Evolutionary conservation across 2,113 vertebrate genomes (phyloP).

Genomic region (Monopterus albus): DNA sequence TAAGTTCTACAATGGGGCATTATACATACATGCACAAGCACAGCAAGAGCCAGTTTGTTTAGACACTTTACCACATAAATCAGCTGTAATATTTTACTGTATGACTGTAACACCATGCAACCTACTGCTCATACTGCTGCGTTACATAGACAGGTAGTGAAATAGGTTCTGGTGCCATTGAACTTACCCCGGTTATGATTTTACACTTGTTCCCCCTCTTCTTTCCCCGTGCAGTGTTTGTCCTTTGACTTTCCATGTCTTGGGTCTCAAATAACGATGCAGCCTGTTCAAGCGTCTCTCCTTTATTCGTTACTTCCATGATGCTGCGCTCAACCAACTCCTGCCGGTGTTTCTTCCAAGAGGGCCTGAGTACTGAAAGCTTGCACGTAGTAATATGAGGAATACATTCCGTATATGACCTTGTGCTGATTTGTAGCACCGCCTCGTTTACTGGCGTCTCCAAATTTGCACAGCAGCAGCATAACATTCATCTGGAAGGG

Average conservation of each 20-base stretch:
- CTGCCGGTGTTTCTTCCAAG: slow-evolving; percentile 5
- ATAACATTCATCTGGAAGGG: neutral
- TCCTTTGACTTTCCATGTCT: slow-evolving; percentile 62
- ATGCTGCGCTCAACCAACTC: slow-evolving; percentile 12
- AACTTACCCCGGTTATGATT: slow-evolving; percentile 75
- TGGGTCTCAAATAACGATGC: slow-evolving; percentile 59
- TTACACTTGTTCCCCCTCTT: slow-evolving; percentile 55
- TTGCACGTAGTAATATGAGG: neutral
- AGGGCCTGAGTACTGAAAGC: neutral
- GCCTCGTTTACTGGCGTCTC: slow-evolving; percentile 59
- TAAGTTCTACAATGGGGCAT: no score
- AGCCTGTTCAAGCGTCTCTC: slow-evolving; percentile 58
- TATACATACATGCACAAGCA: no score
- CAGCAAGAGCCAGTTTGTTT: no score
- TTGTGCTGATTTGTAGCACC: slow-evolving; percentile 36
- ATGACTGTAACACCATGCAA: no score
- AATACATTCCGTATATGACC: neutral
- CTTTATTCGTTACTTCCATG: slow-evolving; percentile 74
- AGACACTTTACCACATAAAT: no score
- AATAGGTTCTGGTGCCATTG: neutral
- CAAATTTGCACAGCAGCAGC: neutral
- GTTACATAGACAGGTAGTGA: no score
- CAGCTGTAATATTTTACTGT: no score
- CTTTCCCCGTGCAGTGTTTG: neutral
- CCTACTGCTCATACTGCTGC: no score